A percentile compares a stretch with the other conserved stretches of the same genome.
Conservation (phyloP, 2,113 vertebrate species). For the Crocuta crocuta region DNA sequence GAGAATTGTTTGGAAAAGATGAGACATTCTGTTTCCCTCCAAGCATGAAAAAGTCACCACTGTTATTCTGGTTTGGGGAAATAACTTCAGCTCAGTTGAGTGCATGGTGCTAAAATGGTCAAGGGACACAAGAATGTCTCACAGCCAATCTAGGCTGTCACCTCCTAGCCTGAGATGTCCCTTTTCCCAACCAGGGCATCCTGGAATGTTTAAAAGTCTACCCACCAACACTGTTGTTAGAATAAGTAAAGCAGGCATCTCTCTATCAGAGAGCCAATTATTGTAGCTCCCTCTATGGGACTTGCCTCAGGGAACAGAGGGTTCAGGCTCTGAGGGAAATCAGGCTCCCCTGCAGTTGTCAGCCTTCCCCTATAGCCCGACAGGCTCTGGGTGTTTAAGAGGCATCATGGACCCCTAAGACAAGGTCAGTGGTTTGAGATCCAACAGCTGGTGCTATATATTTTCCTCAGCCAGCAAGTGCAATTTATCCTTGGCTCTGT, state of each 20-base stretch:
- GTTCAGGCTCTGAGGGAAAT: too few relatives aligned
- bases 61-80: background rate
- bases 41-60: background rate
- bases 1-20: slow-evolving; percentile 21
- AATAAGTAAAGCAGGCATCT: background rate
- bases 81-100: slow-evolving; percentile 1
- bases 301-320: background rate
- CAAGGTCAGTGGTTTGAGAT: background rate
- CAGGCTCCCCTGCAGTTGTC: background rate
- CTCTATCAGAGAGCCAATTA: background rate
- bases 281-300: background rate
- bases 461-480: background rate
- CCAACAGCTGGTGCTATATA: background rate
- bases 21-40: background rate
- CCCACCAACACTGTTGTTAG: background rate
- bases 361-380: background rate
- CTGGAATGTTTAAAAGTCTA: background rate
- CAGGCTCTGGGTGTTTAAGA: background rate
- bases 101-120: background rate
- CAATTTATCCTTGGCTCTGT: background rate
- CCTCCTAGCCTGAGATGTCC: background rate
- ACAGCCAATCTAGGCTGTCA: background rate
- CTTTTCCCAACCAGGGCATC: background rate
- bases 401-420: background rate
- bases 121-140: slow-evolving; percentile 5